A percentile compares a stretch with the other conserved stretches of the same genome.
phyloP scores from a whole-genome alignment of 2,797 vertebrate genomes.

The Microctenopoma steveboyesi region DNA sequence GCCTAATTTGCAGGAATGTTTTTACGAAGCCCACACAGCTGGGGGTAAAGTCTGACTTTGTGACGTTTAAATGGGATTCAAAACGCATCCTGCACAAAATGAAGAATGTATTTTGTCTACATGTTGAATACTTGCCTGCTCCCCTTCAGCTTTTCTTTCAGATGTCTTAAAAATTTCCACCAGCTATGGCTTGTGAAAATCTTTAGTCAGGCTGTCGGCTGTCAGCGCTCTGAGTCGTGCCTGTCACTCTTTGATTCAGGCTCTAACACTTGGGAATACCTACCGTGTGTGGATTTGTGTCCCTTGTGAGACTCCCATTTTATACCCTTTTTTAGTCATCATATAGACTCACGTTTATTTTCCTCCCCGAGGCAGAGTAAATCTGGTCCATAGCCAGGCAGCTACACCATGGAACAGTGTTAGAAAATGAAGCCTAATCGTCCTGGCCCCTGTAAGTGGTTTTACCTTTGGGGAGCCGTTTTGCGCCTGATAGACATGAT shows the following conservation, averaged over 20 bases:
- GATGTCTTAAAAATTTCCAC: conserved; percentile 50
- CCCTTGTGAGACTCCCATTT: conserved; percentile 65
- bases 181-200: conserved; percentile 52
- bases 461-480: conserved; percentile 68
- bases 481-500: conserved; percentile 49
- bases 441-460: conserved; percentile 52
- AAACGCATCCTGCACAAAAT: conserved; percentile 37
- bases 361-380: conserved; percentile 56
- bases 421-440: conserved; percentile 73
- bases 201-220: conserved; percentile 65
- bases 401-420: conserved; percentile 45
- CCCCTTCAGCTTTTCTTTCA: conserved; percentile 44
- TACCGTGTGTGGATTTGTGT: conserved; percentile 71
- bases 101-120: conserved; percentile 13
- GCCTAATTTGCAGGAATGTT: conserved; percentile 45
- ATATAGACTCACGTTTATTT: conserved; percentile 67
- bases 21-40: conserved; percentile 16
- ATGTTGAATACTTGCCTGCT: conserved; percentile 29
- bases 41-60: conserved; percentile 19
- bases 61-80: conserved; percentile 28
- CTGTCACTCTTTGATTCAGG: conserved; percentile 66
- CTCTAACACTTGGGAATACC: conserved; percentile 64
- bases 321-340: conserved; percentile 69
- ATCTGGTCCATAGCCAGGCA: conserved; percentile 55
- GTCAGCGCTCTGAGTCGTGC: conserved; percentile 59